Evolutionary conservation across 2,113 vertebrate species (phyloP), one percentile per base, ranked within the genome.

Genomic region (Balaeniceps rex): DNA sequence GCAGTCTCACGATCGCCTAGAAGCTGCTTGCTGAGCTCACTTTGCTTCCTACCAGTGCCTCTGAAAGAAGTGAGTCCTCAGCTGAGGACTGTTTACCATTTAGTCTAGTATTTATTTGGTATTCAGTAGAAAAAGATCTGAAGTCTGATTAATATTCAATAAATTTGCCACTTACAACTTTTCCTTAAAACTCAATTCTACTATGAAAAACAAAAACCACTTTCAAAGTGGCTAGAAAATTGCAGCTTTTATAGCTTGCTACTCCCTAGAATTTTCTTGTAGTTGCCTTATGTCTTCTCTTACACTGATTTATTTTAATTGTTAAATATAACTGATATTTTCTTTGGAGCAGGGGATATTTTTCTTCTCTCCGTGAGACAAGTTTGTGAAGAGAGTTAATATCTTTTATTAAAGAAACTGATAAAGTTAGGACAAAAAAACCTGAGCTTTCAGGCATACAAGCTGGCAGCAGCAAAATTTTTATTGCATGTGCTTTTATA

Each of bases 321-420:
- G 64, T 87, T 90, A 90, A 68, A 55, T 40, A 65, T 63, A 93
- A 87, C n/a, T 63, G 51, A 38, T 91, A 61, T 38, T 90, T 94
- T 85, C 36, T 77, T 83, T 65, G 47, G 10, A 92, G 47, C 54
- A 60, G 49, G 25, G 14, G 49, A 69, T 96, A 61, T 90, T 93
- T 93, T 95, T 77, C 58, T 81, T 83, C 64, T 80, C 31, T 95
- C 49, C 26, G 42, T 15, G 44, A 92, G 66, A 77, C 38, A 86
- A 61, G 61, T 69, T 60, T 86, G 66, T 86, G 89, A 86, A 80
- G 54, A 72, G 14, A 83, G 49, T 74, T 83, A 83, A 77, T 94
- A 96, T 70, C 34, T 95, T 94, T 94, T 83, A 87, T 94, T 87
- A 91, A 91, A 88, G 68, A 83, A 92, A 58, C 58, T 93, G 89